phyloP scores from a whole-genome alignment of 2,113 vertebrate genomes.

The Chitala chitala region DNA sequence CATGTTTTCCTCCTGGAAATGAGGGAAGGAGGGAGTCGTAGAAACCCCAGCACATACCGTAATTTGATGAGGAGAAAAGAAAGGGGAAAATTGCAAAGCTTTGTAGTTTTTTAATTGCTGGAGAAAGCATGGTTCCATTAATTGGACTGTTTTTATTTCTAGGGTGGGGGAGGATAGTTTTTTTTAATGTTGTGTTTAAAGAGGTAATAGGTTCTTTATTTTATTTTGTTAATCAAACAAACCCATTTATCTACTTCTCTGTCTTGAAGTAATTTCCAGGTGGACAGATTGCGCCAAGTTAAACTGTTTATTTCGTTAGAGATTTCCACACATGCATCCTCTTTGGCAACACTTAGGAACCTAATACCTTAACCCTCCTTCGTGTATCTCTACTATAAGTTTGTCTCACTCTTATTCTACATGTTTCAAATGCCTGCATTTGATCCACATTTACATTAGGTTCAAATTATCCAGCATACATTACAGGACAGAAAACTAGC shows the following conservation, averaged over 20 bases:
- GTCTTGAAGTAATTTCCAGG: not conserved
- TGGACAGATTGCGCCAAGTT: too few species aligned
- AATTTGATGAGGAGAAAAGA: slow-evolving; percentile 39
- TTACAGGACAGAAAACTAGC: too few species aligned
- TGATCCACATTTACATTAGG: too few species aligned
- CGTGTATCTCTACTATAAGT: too few species aligned
- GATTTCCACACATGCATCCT: not conserved
- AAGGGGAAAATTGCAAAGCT: slow-evolving; percentile 46
- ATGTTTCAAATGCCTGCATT: too few species aligned
- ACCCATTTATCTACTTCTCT: slow-evolving; percentile 23
- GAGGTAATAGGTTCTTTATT: slow-evolving; percentile 43
- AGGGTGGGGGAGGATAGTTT: slow-evolving; percentile 40
- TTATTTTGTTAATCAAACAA: slow-evolving; percentile 28
- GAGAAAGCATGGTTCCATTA: slow-evolving; percentile 49
- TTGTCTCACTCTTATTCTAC: too few species aligned
- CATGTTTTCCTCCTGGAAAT: slow-evolving; percentile 44
- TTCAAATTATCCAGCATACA: too few species aligned
- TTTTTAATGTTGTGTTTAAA: slow-evolving; percentile 53
- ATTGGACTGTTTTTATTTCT: slow-evolving; percentile 52
- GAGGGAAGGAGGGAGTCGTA: slow-evolving; percentile 27
- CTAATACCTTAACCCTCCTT: too few species aligned
- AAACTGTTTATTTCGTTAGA: too few species aligned
- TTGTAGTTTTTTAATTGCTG: slow-evolving; percentile 60
- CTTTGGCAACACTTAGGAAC: not conserved
- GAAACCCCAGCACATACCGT: slow-evolving; percentile 25